These are phyloP conservation scores for Himantopus leucocephalus DNA, from an alignment of 2,113 vertebrate species.

Conservation along the genomic window DNA sequence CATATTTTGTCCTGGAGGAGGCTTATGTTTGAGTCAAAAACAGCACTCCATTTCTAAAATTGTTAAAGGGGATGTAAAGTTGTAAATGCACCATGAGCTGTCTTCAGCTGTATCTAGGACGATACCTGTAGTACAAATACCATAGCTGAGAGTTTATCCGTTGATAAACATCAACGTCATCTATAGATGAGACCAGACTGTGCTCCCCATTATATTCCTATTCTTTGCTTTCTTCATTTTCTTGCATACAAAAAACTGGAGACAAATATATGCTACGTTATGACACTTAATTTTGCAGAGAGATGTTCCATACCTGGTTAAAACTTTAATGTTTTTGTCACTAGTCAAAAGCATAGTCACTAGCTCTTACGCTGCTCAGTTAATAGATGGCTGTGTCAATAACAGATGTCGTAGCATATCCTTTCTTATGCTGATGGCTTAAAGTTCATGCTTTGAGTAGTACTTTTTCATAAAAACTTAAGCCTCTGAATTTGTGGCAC, in stretches of 20 bases:
- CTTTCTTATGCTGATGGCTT: background rate
- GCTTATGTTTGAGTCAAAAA: background rate
- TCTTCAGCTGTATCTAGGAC: background rate
- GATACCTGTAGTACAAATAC: background rate
- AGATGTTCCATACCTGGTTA: background rate
- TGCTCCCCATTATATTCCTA: background rate
- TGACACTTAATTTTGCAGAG: background rate
- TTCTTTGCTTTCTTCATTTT: background rate
- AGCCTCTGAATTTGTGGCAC: background rate
- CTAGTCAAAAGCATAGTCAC: background rate
- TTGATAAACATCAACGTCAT: no score
- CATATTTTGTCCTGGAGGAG: background rate
- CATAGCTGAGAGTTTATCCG: background rate
- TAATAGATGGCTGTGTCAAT: background rate
- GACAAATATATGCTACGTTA: rapidly evolving
- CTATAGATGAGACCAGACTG: background rate
- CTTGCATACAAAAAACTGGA: background rate
- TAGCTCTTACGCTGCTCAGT: background rate
- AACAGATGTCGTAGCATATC: background rate
- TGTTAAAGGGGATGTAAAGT: background rate
- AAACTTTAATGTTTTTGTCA: rapidly evolving
- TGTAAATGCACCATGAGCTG: background rate
- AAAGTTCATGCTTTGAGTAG: background rate
- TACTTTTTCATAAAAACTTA: background rate
- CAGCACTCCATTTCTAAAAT: background rate